Percentiles rank a stretch among this genome's conserved stretches.
These are phyloP conservation scores for Hipparchia sbordonii DNA, from an alignment of 2,888 invertebrate species.

Conservation along the genomic window DNA sequence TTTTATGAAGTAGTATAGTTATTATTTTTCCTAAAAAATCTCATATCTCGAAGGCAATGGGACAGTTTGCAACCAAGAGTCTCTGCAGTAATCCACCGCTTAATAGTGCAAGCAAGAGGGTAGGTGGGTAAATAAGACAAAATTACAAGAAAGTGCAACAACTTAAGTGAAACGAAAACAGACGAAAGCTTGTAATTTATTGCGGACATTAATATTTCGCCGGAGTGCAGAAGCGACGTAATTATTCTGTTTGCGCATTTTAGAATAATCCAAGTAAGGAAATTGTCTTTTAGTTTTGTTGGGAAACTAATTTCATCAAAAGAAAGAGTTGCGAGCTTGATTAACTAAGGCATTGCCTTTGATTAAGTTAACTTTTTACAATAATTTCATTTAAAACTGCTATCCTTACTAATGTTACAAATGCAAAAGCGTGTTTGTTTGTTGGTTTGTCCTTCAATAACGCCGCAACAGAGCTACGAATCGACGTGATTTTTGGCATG, in stretches of 20 bases:
- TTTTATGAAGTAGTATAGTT: no score
- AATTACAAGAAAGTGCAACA: slow-evolving; percentile 45
- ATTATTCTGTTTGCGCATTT: slow-evolving; percentile 42
- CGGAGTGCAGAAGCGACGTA: slow-evolving; percentile 52
- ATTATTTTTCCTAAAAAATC: no score
- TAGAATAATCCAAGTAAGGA: slow-evolving; percentile 22
- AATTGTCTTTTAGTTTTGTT: slow-evolving; percentile 19
- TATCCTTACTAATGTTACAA: no score
- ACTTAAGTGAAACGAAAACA: slow-evolving; percentile 57
- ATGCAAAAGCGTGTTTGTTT: no score
- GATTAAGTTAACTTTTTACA: no score
- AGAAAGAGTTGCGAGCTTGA: neutral
- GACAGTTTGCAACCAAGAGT: neutral
- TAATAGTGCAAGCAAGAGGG: neutral
- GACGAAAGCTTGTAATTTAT: slow-evolving; percentile 61
- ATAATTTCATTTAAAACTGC: no score
- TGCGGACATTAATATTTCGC: slow-evolving; percentile 57
- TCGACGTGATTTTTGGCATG: no score
- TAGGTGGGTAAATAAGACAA: neutral
- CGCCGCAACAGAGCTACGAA: no score
- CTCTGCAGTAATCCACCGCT: neutral
- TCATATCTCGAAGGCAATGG: no score
- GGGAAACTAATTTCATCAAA: neutral
- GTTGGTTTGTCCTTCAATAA: no score
- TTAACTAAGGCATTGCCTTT: no score